A percentile compares a stretch with the other conserved stretches of the same genome.
phyloP scores from a whole-genome alignment of 92 coral and sea anemone genomes.

The Desmophyllum pertusum region DNA sequence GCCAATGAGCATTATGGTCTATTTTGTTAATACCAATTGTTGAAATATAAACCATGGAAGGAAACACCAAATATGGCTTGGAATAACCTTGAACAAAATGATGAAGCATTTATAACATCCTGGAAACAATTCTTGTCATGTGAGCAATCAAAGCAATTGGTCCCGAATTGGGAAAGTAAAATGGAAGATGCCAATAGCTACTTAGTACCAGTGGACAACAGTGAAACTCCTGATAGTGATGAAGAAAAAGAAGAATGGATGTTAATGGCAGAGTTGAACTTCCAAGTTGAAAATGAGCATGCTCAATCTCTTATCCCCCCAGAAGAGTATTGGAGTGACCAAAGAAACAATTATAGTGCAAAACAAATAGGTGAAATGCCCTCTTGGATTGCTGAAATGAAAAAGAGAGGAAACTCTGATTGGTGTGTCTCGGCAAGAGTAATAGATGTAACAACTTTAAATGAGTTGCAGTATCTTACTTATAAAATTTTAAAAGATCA shows the following conservation, averaged over 20 bases:
- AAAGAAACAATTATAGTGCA: too few species aligned
- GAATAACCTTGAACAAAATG: constrained; percentile 38
- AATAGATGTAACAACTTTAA: too few species aligned
- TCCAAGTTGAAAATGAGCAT: too few species aligned
- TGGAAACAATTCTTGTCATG: constrained; percentile 35
- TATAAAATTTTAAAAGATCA: too few species aligned
- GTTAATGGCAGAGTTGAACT: constrained; percentile 28
- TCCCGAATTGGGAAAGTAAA: constrained; percentile 49
- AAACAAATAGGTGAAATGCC: too few species aligned
- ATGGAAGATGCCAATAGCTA: constrained; percentile 28
- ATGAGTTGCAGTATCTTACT: too few species aligned
- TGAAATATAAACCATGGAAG: constrained; percentile 50
- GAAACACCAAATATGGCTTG: constrained; percentile 27
- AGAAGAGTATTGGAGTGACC: too few species aligned
- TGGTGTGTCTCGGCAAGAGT: too few species aligned
- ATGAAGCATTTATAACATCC: constrained; percentile 44
- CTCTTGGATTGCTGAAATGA: too few species aligned
- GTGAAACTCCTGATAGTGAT: constrained; percentile 17
- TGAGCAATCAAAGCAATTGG: constrained; percentile 29
- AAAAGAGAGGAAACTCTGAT: too few species aligned
- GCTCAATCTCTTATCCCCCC: too few species aligned
- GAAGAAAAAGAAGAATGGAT: constrained; percentile 26
- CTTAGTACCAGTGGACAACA: constrained; percentile 27
- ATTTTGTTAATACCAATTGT: constrained; percentile 42
- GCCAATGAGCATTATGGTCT: constrained; percentile 47